Evolutionary conservation across 1,140 invertebrate genomes (phyloP).

Genomic region (Ectropis grisescens): DNA sequence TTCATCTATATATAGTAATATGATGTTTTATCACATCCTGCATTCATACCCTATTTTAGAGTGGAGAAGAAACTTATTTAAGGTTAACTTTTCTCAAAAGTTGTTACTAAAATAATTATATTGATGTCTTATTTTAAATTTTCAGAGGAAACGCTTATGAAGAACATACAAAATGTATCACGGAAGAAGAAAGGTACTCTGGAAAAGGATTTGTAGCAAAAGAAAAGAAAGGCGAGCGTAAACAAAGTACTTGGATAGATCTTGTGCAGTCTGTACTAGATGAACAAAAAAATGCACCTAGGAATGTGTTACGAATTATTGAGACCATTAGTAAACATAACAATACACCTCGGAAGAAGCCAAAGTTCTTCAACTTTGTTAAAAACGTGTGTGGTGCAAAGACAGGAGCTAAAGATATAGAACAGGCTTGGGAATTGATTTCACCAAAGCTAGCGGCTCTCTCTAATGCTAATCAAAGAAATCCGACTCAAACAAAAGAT

Average conservation of each 20-base stretch:
- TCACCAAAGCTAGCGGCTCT: constrained; percentile 74
- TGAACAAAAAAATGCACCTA: constrained; percentile 70
- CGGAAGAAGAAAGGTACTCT: constrained; percentile 91
- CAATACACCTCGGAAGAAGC: constrained; percentile 93
- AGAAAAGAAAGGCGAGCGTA: constrained; percentile 89
- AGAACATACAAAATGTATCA: constrained; percentile 91
- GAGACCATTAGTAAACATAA: constrained; percentile 80
- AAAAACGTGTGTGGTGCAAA: constrained; percentile 73
- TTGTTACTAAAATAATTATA: too few species aligned
- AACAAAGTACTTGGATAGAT: constrained; percentile 91
- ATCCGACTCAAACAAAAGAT: constrained; percentile 26
- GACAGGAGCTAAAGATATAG: constrained; percentile 70
- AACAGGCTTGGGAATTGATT: constrained; percentile 78
- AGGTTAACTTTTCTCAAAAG: too few species aligned
- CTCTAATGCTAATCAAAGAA: constrained; percentile 48
- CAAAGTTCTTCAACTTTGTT: constrained; percentile 88
- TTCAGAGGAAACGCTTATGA: constrained; percentile 84
- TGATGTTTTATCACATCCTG: too few species aligned
- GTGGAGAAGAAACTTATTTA: too few species aligned
- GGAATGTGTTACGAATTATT: constrained; percentile 75
- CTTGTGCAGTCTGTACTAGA: constrained; percentile 83
- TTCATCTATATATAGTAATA: too few species aligned
- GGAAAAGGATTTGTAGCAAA: constrained; percentile 86
- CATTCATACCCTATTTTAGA: too few species aligned
- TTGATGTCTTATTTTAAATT: too few species aligned